Conservation (phyloP, 2,113 vertebrate genomes). For the Sphaerodactylus townsendi region DNA sequence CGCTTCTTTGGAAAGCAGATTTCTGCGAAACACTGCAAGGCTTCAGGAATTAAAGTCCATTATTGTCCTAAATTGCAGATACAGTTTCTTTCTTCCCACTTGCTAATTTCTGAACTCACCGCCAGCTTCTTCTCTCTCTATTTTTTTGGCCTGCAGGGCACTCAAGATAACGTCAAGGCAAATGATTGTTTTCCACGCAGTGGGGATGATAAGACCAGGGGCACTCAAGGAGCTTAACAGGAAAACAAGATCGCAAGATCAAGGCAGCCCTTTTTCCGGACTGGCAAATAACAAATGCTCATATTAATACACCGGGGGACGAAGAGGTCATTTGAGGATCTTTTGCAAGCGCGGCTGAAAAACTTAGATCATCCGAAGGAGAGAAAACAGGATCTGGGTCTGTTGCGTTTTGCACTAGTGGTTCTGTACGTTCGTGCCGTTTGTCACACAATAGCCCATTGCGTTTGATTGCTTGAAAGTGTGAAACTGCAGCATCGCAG, state of each 20-base stretch:
- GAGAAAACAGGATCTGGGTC: not conserved
- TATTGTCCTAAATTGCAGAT: conserved; percentile 54
- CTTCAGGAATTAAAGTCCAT: conserved; percentile 42
- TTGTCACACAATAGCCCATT: too few species aligned
- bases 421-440: too few species aligned
- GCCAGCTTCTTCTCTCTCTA: rapidly evolving
- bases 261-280: conserved; percentile 40
- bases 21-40: conserved; percentile 12
- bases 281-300: conserved; percentile 41
- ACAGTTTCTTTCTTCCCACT: conserved; percentile 29
- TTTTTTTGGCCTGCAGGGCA: conserved; percentile 50
- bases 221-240: conserved; percentile 37
- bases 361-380: conserved; percentile 5
- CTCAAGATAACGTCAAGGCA: conserved; percentile 59
- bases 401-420: too few species aligned
- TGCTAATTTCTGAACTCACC: conserved; percentile 23
- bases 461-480: too few species aligned
- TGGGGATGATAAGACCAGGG: conserved; percentile 41
- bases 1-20: not conserved
- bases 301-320: not conserved
- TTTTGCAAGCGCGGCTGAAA: conserved; percentile 4
- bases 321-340: not conserved
- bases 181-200: conserved; percentile 47
- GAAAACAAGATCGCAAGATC: conserved; percentile 45
- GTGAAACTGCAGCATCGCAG: too few species aligned